Percentiles rank a stretch among this genome's conserved stretches.
These are phyloP conservation scores for Eleginops maclovinus DNA, from an alignment of 2,113 vertebrate species.

Conservation along the genomic window DNA sequence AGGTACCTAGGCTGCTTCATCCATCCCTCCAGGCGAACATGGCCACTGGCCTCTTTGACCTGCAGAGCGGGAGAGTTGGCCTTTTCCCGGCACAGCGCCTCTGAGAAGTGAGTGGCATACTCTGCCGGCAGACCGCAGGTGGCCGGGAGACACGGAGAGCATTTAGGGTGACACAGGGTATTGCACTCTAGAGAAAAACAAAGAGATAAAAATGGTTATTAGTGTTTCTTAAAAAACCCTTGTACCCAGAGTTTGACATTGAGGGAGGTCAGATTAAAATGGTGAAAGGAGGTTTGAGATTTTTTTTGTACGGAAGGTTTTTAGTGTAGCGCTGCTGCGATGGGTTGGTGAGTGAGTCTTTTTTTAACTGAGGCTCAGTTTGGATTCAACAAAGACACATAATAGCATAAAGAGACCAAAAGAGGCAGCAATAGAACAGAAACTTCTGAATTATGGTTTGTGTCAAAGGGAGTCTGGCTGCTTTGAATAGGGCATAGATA, in stretches of 20 bases:
- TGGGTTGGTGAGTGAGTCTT: too few species aligned
- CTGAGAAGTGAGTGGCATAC: conserved; percentile 94
- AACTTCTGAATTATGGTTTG: too few species aligned
- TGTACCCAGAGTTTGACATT: too few species aligned
- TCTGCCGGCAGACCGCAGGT: conserved; percentile 96
- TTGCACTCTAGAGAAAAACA: conserved; percentile 88
- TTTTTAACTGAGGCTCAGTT: too few species aligned
- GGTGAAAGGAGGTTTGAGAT: not conserved
- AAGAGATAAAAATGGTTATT: not conserved
- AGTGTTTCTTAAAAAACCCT: too few species aligned
- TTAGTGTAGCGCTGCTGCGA: too few species aligned
- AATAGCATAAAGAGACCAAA: too few species aligned
- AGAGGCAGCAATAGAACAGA: too few species aligned
- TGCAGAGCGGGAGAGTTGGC: conserved; percentile 94
- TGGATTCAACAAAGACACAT: too few species aligned
- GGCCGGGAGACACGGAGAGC: conserved; percentile 95
- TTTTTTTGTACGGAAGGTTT: not conserved
- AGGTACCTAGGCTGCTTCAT: conserved; percentile 97
- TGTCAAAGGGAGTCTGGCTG: too few species aligned
- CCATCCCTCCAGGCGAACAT: conserved; percentile 95
- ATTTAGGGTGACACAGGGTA: conserved; percentile 98
- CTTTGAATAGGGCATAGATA: too few species aligned
- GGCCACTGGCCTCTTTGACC: conserved; percentile 91
- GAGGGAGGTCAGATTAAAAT: not conserved
- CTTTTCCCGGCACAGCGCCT: conserved; percentile 96